Percentiles rank a stretch among this genome's conserved stretches.
These are phyloP conservation scores for Stercorarius parasiticus DNA, from an alignment of 2,113 vertebrate genomes.

Conservation along the genomic window DNA sequence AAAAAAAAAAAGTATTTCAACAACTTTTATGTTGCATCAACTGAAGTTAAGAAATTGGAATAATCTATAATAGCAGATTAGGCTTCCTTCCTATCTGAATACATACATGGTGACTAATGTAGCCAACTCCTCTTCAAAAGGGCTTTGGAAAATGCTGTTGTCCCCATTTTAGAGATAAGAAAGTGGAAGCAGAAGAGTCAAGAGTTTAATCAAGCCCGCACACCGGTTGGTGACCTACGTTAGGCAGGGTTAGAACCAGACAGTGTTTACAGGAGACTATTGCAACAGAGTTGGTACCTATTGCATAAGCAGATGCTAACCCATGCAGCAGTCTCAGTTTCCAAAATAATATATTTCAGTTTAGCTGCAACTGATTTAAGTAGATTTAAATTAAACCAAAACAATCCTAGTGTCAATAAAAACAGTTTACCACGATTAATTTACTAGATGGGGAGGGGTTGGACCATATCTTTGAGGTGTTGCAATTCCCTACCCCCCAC, in stretches of 20 bases:
- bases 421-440: neutral
- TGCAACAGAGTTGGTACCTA: neutral
- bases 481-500: neutral
- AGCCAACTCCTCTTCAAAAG: constrained; percentile 31
- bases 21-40: neutral
- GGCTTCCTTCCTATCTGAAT: constrained; percentile 51
- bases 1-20: neutral
- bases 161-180: constrained; percentile 56
- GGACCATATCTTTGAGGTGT: neutral
- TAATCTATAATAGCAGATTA: constrained; percentile 35
- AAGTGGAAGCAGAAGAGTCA: constrained; percentile 49
- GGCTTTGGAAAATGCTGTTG: constrained; percentile 26
- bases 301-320: neutral
- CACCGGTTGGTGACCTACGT: constrained; percentile 9
- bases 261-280: neutral
- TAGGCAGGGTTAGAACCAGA: neutral
- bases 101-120: constrained; percentile 11
- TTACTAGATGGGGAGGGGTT: neutral
- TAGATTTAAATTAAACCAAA: constrained; percentile 4
- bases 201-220: constrained; percentile 53
- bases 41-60: constrained; percentile 8
- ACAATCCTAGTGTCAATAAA: neutral
- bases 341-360: constrained; percentile 27
- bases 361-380: neutral
- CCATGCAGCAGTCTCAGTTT: neutral